These are phyloP conservation scores for Scartelaos histophorus DNA, from an alignment of 2,113 vertebrate species.

Conservation along the genomic window DNA sequence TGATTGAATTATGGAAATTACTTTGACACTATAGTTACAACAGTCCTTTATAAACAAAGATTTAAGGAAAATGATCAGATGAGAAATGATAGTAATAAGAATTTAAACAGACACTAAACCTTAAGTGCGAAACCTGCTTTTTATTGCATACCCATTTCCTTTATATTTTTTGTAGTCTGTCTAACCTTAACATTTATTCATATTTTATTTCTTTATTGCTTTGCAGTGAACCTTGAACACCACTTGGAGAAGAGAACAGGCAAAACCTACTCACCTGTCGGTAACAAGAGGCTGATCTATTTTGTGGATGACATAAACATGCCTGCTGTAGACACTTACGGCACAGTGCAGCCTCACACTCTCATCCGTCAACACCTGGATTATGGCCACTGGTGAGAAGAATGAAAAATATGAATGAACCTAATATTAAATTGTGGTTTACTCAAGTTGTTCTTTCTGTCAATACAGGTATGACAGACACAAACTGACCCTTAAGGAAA, in stretches of 20 bases:
- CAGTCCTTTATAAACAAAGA: neutral
- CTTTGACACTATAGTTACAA: neutral
- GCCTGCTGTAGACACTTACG: constrained; percentile 77
- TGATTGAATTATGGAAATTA: neutral
- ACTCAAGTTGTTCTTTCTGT: neutral
- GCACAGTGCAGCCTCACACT: constrained; percentile 76
- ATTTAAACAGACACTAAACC: too few relatives aligned
- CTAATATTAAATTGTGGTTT: neutral
- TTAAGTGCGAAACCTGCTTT: too few relatives aligned
- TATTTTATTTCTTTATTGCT: neutral
- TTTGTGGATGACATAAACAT: constrained; percentile 85
- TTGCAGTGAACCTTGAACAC: constrained; percentile 78
- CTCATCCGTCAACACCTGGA: constrained; percentile 80
- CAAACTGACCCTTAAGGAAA: constrained; percentile 81
- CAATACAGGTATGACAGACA: constrained; percentile 78
- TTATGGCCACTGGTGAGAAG: constrained; percentile 78
- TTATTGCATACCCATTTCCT: neutral
- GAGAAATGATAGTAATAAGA: too few relatives aligned
- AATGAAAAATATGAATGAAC: neutral
- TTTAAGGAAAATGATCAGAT: neutral
- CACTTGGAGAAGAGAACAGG: constrained; percentile 81
- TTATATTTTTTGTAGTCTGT: neutral
- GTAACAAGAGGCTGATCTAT: constrained; percentile 79
- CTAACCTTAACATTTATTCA: neutral
- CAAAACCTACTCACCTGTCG: constrained; percentile 74